Evolutionary conservation across 2,113 vertebrate species (phyloP).

Genomic region (Monopterus albus): DNA sequence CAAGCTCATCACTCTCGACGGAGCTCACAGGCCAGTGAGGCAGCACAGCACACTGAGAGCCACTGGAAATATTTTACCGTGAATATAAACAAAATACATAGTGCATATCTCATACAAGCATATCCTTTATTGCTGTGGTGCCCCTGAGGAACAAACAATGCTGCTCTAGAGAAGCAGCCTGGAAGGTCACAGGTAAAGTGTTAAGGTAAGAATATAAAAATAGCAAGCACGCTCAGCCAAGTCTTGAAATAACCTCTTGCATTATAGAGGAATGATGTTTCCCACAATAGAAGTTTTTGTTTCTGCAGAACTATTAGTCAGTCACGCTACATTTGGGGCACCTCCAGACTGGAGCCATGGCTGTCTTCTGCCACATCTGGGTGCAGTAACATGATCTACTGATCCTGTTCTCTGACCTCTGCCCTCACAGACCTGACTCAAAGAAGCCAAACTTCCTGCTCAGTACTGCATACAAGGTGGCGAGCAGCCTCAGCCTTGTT

Average conservation of each 20-base stretch:
- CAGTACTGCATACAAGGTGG: constrained; percentile 38
- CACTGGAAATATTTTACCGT: constrained; percentile 54
- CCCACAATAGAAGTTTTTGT: constrained; percentile 56
- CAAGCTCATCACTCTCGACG: constrained; percentile 71
- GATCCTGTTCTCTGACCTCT: constrained; percentile 64
- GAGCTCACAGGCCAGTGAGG: constrained; percentile 56
- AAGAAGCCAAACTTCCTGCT: constrained; percentile 76
- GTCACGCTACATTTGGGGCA: constrained; percentile 61
- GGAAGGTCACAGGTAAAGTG: neutral
- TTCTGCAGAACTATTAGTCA: constrained; percentile 15
- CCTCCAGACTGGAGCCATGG: constrained; percentile 54
- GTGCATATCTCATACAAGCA: constrained; percentile 8
- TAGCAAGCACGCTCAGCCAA: neutral
- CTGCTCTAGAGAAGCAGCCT: neutral
- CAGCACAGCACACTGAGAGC: constrained; percentile 40
- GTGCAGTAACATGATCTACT: constrained; percentile 64
- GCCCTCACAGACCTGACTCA: constrained; percentile 39
- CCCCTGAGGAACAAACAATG: no score
- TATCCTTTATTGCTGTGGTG: constrained; percentile 1
- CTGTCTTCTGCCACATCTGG: constrained; percentile 69
- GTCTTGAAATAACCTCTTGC: neutral
- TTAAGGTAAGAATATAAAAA: constrained; percentile 33
- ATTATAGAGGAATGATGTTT: constrained; percentile 26
- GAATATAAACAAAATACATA: constrained; percentile 47
- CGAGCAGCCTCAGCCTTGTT: constrained; percentile 54